phyloP scores from a whole-genome alignment of 2,888 invertebrate genomes.

The Hemaris fuciformis region DNA sequence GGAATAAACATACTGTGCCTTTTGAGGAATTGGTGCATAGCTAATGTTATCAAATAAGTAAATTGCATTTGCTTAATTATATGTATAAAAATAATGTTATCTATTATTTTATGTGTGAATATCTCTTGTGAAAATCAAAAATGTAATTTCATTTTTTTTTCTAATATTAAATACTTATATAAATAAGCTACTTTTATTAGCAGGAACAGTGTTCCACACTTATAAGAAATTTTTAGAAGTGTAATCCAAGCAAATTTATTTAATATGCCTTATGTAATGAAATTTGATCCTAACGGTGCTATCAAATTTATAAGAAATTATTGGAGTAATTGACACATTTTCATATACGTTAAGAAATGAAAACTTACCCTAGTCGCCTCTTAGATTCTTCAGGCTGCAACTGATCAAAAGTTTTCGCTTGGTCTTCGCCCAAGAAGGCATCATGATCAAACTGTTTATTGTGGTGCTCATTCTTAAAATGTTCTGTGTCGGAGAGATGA shows the following conservation, averaged over 20 bases:
- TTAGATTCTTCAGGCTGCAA: slow-evolving; percentile 97
- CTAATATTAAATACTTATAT: too few species aligned
- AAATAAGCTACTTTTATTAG: too few species aligned
- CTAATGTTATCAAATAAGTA: too few species aligned
- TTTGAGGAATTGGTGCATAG: too few species aligned
- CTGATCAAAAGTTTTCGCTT: slow-evolving; percentile 96
- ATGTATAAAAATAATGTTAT: too few species aligned
- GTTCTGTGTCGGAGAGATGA: slow-evolving; percentile 88
- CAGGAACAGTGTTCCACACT: too few species aligned
- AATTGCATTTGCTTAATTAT: too few species aligned
- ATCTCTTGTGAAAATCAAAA: too few species aligned
- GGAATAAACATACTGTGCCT: too few species aligned
- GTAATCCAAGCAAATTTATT: too few species aligned
- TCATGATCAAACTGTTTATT: slow-evolving; percentile 98
- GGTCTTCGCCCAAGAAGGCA: slow-evolving; percentile 96
- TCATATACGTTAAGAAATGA: background rate
- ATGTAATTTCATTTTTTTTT: too few species aligned
- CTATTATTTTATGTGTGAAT: too few species aligned
- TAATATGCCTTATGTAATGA: background rate
- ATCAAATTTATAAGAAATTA: background rate
- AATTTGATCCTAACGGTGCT: background rate
- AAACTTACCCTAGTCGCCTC: slow-evolving; percentile 87
- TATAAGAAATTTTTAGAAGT: background rate
- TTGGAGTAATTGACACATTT: background rate
- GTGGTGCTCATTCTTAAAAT: slow-evolving; percentile 90